Evolutionary conservation across 2,113 vertebrate genomes (phyloP).

Genomic region (Clarias magur): DNA sequence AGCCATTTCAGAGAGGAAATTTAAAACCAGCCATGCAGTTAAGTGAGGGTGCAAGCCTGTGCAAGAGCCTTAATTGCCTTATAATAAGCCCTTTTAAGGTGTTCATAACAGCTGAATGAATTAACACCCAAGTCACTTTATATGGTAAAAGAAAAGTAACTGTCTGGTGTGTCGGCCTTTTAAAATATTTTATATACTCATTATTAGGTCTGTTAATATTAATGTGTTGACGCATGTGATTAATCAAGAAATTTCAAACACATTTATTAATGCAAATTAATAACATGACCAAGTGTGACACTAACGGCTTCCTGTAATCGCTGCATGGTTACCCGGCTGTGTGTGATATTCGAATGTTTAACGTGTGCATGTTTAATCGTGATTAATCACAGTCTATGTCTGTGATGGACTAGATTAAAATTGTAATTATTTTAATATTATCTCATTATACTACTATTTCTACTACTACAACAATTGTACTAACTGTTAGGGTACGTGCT

Average conservation of each 20-base stretch:
- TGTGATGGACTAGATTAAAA: too few relatives aligned
- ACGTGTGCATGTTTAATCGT: too few relatives aligned
- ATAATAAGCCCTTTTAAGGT: conserved; percentile 54
- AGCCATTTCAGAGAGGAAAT: conserved; percentile 55
- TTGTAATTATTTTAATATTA: too few relatives aligned
- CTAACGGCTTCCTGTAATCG: too few relatives aligned
- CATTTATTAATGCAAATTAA: too few relatives aligned
- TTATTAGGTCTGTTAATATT: too few relatives aligned
- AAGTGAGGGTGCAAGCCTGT: conserved; percentile 34
- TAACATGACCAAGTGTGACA: too few relatives aligned
- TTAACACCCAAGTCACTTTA: not conserved
- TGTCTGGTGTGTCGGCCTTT: not conserved
- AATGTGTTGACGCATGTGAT: too few relatives aligned
- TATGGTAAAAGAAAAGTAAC: not conserved
- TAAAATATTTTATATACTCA: not conserved
- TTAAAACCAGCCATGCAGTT: conserved; percentile 50
- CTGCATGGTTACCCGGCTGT: too few relatives aligned
- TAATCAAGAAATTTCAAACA: too few relatives aligned
- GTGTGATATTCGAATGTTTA: too few relatives aligned
- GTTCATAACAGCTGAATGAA: conserved; percentile 48
- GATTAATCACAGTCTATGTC: too few relatives aligned
- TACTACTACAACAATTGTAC: not conserved
- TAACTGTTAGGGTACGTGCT: not conserved
- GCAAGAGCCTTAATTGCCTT: conserved; percentile 55
- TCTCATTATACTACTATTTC: not conserved